Base-by-base conservation (phyloP, 2,888 invertebrate species). In the Eretmocerus hayati region DNA sequence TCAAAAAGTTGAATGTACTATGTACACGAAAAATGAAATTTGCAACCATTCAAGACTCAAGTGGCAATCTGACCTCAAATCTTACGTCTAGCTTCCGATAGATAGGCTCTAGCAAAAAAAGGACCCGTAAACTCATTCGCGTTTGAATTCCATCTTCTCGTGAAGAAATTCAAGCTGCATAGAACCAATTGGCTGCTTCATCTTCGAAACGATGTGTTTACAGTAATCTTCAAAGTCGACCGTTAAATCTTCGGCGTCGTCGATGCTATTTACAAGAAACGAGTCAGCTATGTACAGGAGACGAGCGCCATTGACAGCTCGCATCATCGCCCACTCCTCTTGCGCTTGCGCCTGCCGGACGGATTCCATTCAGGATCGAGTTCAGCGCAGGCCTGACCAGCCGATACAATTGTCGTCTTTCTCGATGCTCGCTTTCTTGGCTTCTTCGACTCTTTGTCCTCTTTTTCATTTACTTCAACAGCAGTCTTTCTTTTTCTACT, bases 381-480 rank as follows among this genome's bases (percentile, higher is more conserved):
- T 52, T 69, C 69, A 47, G 63, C 69, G 53, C 66, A 67, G 47
- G 58, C 63, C 58, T 71, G 69, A 59, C 64, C 66, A 16, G 21
- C n/a, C 33, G 69, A 65, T 55, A 64, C 67, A 49, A 67, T 66
- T 47, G 65, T 56, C 52, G 63, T 64, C 57, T 70, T 60, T 46
- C 63, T 65, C 42, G 70, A 70, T 53, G 66, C 65, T 54, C 69
- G 62, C 2, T 50, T 51, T 26, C 53, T 52, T 5, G 36, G 36
- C n/a, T 48, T 36, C 13, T 13, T 19, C n/a, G 16, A 41, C 13
- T 33, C 31, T 16, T 46, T 54, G 19, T 6, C 32, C n/a, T 35
- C 20, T 19, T 52, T 48, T 13, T 43, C 51, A 3, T 40, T n/a
- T 6, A 43, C 48, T 15, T 48, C 48, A 2, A 45, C 43, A 2